Evolutionary conservation across 2,797 vertebrate genomes (phyloP).

Genomic region (Artibeus lituratus): DNA sequence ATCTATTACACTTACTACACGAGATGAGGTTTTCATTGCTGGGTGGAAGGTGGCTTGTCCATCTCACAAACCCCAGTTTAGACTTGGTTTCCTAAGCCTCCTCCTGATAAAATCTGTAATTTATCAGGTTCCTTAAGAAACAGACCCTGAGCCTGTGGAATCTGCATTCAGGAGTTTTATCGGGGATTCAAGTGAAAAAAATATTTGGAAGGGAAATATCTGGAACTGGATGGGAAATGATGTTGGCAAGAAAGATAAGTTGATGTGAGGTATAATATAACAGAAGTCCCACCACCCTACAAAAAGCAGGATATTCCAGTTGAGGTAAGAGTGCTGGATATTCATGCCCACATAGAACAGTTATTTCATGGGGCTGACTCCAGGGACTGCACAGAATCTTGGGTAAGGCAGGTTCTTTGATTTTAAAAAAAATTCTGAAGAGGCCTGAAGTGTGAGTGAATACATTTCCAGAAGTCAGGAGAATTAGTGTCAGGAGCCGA

Average conservation of each 20-base stretch:
- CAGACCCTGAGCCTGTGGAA: neutral
- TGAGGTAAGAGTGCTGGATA: fast-evolving
- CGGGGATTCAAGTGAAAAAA: neutral
- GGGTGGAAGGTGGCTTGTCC: neutral
- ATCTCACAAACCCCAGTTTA: neutral
- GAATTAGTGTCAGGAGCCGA: no score
- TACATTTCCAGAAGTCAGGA: neutral
- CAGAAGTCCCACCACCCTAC: neutral
- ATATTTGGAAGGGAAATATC: no score
- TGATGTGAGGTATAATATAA: neutral
- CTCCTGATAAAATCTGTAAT: neutral
- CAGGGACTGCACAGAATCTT: neutral
- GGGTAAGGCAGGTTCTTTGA: neutral
- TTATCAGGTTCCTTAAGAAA: neutral
- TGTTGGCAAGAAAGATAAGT: neutral
- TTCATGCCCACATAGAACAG: neutral
- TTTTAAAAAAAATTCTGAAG: neutral
- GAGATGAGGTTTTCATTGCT: neutral
- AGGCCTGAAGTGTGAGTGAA: neutral
- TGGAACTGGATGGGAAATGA: neutral
- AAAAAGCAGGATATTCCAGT: neutral
- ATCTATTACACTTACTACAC: no score
- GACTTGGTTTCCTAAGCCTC: neutral
- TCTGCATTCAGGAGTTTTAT: neutral
- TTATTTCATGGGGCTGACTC: neutral